A percentile compares a stretch with the other conserved stretches of the same genome.
phyloP scores from a whole-genome alignment of 2,888 invertebrate species.

The Drosophila eohydei region DNA sequence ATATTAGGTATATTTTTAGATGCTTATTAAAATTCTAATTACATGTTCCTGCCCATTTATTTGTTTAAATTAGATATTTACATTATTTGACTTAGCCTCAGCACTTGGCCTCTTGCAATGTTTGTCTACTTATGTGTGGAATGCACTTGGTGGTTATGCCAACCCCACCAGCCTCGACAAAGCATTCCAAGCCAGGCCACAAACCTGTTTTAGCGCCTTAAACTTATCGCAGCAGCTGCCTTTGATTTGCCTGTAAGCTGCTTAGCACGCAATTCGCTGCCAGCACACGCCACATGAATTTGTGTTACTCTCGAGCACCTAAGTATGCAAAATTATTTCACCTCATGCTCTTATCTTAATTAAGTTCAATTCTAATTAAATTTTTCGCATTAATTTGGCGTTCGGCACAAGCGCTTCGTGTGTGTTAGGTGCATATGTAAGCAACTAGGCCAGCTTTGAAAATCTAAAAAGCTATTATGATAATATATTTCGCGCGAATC shows the following conservation, averaged over 20 bases:
- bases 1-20: too few relatives aligned
- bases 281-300: conserved; percentile 11
- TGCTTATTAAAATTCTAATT: too few relatives aligned
- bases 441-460: conserved; percentile 21
- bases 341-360: conserved; percentile 62
- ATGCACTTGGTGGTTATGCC: conserved; percentile 23
- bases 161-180: conserved; percentile 4
- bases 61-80: background rate
- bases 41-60: background rate
- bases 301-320: background rate
- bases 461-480: background rate
- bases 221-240: conserved; percentile 48
- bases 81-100: background rate
- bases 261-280: conserved; percentile 50
- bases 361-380: conserved; percentile 71
- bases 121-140: conserved; percentile 3
- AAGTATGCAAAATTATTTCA: conserved; percentile 38
- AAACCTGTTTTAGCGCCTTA: conserved; percentile 19
- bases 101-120: conserved; percentile 11
- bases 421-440: background rate
- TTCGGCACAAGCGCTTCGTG: conserved; percentile 20
- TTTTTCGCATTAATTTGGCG: conserved; percentile 53
- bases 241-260: conserved; percentile 52
- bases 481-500: background rate
- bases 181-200: background rate